These are phyloP conservation scores for Chrysomallon squamiferum DNA, from an alignment of 1,140 invertebrate genomes.

Conservation along the genomic window DNA sequence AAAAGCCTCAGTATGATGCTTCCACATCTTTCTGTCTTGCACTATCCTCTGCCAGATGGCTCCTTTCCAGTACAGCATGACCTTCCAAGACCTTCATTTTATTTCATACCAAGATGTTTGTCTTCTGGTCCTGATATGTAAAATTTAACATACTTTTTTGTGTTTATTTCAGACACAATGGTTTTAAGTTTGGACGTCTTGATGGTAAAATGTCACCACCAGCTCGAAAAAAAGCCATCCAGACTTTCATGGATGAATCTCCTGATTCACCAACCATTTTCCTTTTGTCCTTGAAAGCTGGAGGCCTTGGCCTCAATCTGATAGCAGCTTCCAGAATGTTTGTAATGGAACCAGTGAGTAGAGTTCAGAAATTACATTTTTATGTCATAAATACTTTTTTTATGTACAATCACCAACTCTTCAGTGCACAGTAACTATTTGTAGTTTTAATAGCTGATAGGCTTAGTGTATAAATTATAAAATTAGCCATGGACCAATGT, in stretches of 20 bases:
- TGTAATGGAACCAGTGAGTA: slow-evolving; percentile 72
- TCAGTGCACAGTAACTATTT: too few relatives aligned
- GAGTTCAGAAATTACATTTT: too few relatives aligned
- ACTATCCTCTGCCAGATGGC: too few relatives aligned
- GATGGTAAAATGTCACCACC: slow-evolving; percentile 37
- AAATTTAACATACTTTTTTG: slow-evolving; percentile 41
- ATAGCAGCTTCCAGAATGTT: slow-evolving; percentile 88
- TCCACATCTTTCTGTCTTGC: too few relatives aligned
- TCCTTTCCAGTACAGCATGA: too few relatives aligned
- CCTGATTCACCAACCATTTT: slow-evolving; percentile 65
- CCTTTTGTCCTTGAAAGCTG: slow-evolving; percentile 84
- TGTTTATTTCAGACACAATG: slow-evolving; percentile 15
- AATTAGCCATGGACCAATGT: too few relatives aligned
- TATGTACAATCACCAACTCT: too few relatives aligned
- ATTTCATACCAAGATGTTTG: slow-evolving; percentile 31
- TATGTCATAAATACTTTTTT: too few relatives aligned
- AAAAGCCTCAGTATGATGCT: too few relatives aligned
- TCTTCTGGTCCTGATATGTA: slow-evolving; percentile 35
- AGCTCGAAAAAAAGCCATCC: slow-evolving; percentile 24
- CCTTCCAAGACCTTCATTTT: slow-evolving; percentile 27
- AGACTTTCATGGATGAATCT: slow-evolving; percentile 24
- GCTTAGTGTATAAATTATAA: too few relatives aligned
- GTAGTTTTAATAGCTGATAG: too few relatives aligned
- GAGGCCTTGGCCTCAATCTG: slow-evolving; percentile 89
- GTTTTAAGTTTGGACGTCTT: slow-evolving; percentile 32